A percentile compares a stretch with the other conserved stretches of the same genome.
phyloP scores from a whole-genome alignment of 2,797 vertebrate species.

The Simalia tracyae region DNA sequence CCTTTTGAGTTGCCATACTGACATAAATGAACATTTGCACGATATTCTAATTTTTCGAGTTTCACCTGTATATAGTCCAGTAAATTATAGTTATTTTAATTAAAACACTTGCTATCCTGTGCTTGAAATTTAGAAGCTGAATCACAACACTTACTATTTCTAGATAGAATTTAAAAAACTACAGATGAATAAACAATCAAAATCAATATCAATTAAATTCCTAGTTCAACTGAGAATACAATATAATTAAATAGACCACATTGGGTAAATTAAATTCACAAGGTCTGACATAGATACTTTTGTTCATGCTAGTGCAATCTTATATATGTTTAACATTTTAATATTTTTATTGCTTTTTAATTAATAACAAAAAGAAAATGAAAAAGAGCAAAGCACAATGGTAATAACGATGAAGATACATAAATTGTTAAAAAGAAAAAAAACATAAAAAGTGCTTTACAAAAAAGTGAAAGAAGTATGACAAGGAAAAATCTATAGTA shows the following conservation, averaged over 20 bases:
- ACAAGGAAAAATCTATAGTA: no score
- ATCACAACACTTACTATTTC: background rate
- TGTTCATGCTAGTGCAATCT: background rate
- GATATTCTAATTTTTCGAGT: no score
- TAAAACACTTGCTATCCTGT: constrained; percentile 16
- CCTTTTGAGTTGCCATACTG: no score
- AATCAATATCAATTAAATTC: background rate
- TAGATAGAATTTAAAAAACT: background rate
- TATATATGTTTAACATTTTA: background rate
- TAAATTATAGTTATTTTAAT: background rate
- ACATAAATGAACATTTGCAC: no score
- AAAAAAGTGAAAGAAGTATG: no score
- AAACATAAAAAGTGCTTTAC: no score
- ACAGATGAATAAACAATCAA: background rate
- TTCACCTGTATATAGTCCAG: constrained; percentile 39
- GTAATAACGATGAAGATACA: no score
- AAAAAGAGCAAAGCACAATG: no score
- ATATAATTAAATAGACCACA: background rate
- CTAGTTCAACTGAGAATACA: background rate
- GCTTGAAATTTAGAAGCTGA: background rate
- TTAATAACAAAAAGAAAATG: no score
- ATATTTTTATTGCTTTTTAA: no score
- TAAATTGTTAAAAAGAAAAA: no score
- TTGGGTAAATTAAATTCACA: constrained; percentile 42
- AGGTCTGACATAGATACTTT: constrained; percentile 18